phyloP scores from a whole-genome alignment of 2,797 vertebrate genomes.

The Ctenosaura bakeri region DNA sequence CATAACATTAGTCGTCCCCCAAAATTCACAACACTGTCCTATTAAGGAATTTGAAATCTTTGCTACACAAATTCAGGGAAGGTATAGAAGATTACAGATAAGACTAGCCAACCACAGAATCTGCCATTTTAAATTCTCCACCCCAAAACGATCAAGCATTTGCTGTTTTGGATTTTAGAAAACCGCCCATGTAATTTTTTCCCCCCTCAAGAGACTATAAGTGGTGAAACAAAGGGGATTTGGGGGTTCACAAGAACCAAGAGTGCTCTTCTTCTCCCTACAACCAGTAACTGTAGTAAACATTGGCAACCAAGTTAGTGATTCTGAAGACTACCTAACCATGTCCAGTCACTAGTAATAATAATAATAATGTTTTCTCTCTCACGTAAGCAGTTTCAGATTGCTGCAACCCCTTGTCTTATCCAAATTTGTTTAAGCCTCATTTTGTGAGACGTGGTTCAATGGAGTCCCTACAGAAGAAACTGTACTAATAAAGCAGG shows the following conservation, averaged over 20 bases:
- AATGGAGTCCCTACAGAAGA: fast-evolving
- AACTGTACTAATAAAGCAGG: background rate
- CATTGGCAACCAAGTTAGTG: background rate
- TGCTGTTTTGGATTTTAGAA: background rate
- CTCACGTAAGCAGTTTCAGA: background rate
- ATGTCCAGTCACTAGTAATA: background rate
- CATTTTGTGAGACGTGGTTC: fast-evolving
- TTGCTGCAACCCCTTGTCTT: background rate
- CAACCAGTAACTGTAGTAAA: background rate
- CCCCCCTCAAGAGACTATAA: too few species aligned
- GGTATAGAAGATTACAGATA: too few species aligned
- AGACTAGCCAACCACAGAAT: background rate
- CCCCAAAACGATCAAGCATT: background rate
- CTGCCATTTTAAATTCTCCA: background rate
- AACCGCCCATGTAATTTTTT: background rate
- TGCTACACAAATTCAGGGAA: background rate
- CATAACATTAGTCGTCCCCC: background rate
- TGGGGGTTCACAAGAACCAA: background rate
- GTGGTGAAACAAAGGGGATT: background rate
- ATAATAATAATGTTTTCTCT: background rate
- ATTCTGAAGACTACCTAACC: background rate
- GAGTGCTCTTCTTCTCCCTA: background rate
- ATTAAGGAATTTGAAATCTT: background rate
- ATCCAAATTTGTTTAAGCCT: background rate
- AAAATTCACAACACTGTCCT: background rate